These are phyloP conservation scores for Brachystomella parvula DNA, from an alignment of 1,140 invertebrate genomes.

Conservation along the genomic window DNA sequence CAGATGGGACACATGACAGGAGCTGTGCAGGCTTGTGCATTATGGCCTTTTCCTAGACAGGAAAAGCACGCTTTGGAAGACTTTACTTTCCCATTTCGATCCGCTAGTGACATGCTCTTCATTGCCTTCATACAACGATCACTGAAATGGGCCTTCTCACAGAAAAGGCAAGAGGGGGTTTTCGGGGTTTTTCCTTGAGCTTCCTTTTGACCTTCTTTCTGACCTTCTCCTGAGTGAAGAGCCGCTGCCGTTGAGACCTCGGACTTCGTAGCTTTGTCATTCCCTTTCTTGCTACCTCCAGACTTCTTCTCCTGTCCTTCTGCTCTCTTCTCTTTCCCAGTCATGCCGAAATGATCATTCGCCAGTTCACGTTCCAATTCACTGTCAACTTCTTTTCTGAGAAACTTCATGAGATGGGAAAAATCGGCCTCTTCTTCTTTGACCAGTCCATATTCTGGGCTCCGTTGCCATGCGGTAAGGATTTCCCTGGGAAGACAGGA, in stretches of 20 bases:
- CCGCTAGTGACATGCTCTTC: background rate
- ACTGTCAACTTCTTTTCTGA: slow-evolving; percentile 7
- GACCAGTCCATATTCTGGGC: background rate
- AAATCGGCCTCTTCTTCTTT: background rate
- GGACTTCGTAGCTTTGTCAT: background rate
- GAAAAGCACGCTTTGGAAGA: background rate
- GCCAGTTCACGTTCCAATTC: background rate
- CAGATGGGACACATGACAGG: background rate
- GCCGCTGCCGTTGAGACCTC: background rate
- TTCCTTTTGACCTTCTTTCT: too few relatives aligned
- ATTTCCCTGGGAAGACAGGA: slow-evolving; percentile 40
- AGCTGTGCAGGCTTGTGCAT: background rate
- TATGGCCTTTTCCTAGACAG: background rate
- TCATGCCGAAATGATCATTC: background rate
- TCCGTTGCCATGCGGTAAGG: slow-evolving; percentile 38
- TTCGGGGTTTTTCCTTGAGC: too few relatives aligned
- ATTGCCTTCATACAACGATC: background rate
- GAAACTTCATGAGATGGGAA: background rate
- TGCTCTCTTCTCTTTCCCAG: background rate
- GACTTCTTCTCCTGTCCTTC: background rate
- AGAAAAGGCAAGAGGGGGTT: slow-evolving; percentile 4
- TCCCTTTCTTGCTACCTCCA: background rate
- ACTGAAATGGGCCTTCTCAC: slow-evolving; percentile 2
- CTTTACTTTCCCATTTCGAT: background rate
- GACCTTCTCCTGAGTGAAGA: background rate